Base-by-base conservation (phyloP, 1,140 invertebrate species). In the Oedothorax gibbosus region DNA sequence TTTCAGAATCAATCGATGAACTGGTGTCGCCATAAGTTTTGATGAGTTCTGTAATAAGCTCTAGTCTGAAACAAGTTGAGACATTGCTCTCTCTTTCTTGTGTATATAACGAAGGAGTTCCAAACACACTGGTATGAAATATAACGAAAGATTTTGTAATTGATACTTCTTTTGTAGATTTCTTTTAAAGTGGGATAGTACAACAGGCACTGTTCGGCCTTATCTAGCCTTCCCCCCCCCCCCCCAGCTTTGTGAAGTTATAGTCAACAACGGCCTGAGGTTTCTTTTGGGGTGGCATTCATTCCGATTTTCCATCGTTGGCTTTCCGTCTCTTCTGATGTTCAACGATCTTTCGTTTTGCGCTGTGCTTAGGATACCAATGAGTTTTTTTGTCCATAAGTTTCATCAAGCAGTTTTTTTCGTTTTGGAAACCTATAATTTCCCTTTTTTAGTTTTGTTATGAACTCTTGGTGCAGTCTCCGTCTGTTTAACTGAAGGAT, bases 161-260 rank as follows among this genome's bases (percentile, higher is more conserved):
- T 80, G 69, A 49, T 69, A 81, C 21, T 81, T 81, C 12, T 18
- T 18, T 51, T 81, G 53, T 64, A 56, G 62, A 20, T 71, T 81
- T 71, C 56, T n/a, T n/a, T 35, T 12, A 71, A 11, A 0, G 78
- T 69, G 14, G 53, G 65, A 10, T 81, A 81, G 1, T 81, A 81
- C 15, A 54, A 57, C 65, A 81, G n/a, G 49, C 65, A 7, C 51
- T 71, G 66, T 14, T 81, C 54, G 18, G 50, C 49, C 51, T 18
- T 53, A 64, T 71, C 78, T 18, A 69, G n/a, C n/a, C n/a, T n/a
- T n/a, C n/a, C n/a, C n/a, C n/a, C n/a, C n/a, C n/a, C n/a, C n/a
- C 54, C 15, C 35, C 35, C 10, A 60, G 62, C 7, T 66, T 79
- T 18, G 49, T 79, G 9, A n/a, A 15, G 35, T 68, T 81, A 50